A percentile compares a stretch with the other conserved stretches of the same genome.
These are phyloP conservation scores for Eospalax fontanierii DNA, from an alignment of 2,797 vertebrate species.

Conservation along the genomic window DNA sequence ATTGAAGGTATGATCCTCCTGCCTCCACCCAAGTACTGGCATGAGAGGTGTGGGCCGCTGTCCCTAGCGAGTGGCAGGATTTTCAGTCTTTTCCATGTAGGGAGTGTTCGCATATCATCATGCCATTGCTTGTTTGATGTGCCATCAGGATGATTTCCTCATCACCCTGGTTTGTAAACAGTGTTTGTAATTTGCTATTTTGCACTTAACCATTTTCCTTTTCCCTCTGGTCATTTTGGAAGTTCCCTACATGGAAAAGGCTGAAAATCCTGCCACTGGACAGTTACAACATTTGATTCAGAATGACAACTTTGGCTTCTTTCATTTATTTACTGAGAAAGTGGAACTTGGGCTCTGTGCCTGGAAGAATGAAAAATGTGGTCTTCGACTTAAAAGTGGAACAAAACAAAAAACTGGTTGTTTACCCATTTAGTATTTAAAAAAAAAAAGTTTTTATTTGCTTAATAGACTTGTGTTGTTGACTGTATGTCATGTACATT, in stretches of 20 bases:
- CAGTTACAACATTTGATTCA: constrained; percentile 9
- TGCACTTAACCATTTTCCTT: neutral
- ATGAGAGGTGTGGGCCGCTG: neutral
- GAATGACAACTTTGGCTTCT: neutral
- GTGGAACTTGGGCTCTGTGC: neutral
- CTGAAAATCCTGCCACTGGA: no score
- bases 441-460: neutral
- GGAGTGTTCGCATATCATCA: neutral
- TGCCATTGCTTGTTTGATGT: neutral
- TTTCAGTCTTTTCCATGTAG: neutral
- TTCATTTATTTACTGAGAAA: constrained; percentile 2
- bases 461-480: neutral
- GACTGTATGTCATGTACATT: neutral
- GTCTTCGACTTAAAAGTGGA: neutral
- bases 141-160: neutral
- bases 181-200: neutral
- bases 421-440: constrained; percentile 38
- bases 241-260: no score
- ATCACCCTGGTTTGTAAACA: neutral
- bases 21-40: neutral
- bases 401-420: neutral
- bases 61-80: neutral
- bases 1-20: neutral
- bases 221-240: neutral
- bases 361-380: neutral